Evolutionary conservation across 2,113 vertebrate species (phyloP), one percentile per base, ranked within the genome.

Genomic region (Psephotus haematonotus): DNA sequence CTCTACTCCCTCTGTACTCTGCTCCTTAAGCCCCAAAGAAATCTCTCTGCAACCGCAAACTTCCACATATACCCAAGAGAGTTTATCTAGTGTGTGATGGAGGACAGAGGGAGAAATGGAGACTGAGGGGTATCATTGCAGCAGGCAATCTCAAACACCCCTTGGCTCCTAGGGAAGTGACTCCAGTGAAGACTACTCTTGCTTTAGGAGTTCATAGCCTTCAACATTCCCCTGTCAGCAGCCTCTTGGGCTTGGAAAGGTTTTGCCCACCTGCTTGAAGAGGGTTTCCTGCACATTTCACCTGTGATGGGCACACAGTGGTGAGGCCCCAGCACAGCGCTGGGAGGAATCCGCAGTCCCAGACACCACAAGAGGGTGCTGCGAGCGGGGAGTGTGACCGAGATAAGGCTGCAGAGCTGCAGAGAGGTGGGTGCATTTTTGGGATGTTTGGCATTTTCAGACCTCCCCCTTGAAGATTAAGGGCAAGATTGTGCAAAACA

Each of bases 401-500:
- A 69, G 94, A 88, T 62, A 86, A 80, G 64, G 72, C 72, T 17
- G 59, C 75, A 29, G 35, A 83, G 29, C 83, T 31, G 72, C 10
- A 75, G 63, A 92, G 91, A 95, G 88, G 88, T 95, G 81, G 74
- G 70, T 15, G 16, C 95, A 92, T 96, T 95, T 94, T 88, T 94
- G 74, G 62, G 82, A 95, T 96, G 92, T 63, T 95, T 94, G 23
- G 70, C 91, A 95, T 96, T 96, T 95, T 93, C 52, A 84, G 92
- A 90, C 85, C 77, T 96, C 87, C 87, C 87, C 82, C 65, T 93
- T 41, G 46, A 52, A 92, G 95, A 95, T 82, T 79, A 94, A 88
- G 29, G 64, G 85, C 5, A 37, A 70, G 90, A 95, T 64, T 62
- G 77, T 81, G 72, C 50, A 63, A 79, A 78, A 90, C 71, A 69